phyloP scores from a whole-genome alignment of 2,797 vertebrate genomes.

The Cercopithecus petaurista region DNA sequence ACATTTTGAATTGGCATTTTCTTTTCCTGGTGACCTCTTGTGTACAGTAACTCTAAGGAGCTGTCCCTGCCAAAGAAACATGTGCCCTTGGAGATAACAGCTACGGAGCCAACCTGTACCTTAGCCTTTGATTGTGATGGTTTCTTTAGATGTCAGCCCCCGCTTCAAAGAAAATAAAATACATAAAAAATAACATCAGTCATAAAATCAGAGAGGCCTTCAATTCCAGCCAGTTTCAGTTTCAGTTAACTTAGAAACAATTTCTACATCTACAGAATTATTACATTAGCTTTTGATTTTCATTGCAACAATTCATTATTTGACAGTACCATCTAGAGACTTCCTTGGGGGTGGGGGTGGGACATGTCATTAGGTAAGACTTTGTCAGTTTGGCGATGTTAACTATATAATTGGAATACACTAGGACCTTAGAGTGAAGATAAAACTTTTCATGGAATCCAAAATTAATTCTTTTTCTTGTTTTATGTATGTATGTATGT shows the following conservation, averaged over 20 bases:
- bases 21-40: background rate
- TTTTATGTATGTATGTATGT: background rate
- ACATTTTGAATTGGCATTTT: background rate
- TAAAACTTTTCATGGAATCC: background rate
- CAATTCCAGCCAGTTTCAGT: background rate
- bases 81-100: background rate
- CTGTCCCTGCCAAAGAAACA: background rate
- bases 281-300: conserved; percentile 1
- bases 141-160: background rate
- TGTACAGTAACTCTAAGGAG: background rate
- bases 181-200: background rate
- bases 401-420: background rate
- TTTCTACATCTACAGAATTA: background rate
- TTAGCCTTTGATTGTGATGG: background rate
- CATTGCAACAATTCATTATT: background rate
- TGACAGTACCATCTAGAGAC: background rate
- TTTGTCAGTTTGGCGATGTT: background rate
- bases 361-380: background rate
- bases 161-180: background rate
- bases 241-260: conserved; percentile 41
- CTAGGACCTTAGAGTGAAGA: background rate
- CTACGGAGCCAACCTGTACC: background rate
- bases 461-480: background rate
- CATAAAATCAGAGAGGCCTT: background rate
- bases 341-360: background rate